Evolutionary conservation across 1,140 invertebrate genomes (phyloP), one percentile per base, ranked within the genome.

Genomic region (Gryllus bimaculatus): DNA sequence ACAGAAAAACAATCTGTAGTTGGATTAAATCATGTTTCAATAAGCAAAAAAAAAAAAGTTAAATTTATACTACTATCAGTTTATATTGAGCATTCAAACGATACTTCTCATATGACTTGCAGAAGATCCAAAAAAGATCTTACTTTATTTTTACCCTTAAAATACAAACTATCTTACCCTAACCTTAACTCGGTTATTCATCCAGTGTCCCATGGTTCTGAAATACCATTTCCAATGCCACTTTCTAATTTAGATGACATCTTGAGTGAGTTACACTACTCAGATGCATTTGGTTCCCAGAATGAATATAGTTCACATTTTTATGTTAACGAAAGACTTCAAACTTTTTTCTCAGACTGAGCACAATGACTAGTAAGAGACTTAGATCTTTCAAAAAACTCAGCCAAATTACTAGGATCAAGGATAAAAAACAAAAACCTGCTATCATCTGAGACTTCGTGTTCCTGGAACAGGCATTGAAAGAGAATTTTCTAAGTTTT

Each of bases 101-200:
- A 39, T 78, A 79, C 80, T 48, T 80, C 81, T 48, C 49, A 82
- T 78, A 81, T 79, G 73, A 78, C 81, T 49, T 83, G 82, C 79
- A 81, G 82, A 26, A 66, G 54, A 47, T 82, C 80, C 74, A 76
- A 78, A 49, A 80, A 82, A 49, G 47, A 79, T 76, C 80, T 82
- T 48, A 75, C 80, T 26, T 47, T 78, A 48, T 83, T 76, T 80
- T 78, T 74, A 75, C 80, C 82, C 26, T 80, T 39, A 0, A 48
- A 77, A 47, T 8, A 77, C 3, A 47, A n/a, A 39, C 7, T 13
- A 10, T 8, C 47, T 18, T 77, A 7, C 47, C 76, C 26, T 13
- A 77, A 77, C 76, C 39, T 77, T 77, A 3, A 20, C 8, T 77
- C 76, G 0, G 76, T 47, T 77, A 26, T 77, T 26, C 8, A 7